Percentiles rank a stretch among this genome's conserved stretches.
Conservation (phyloP, 2,888 invertebrate species). For the Plagiodera versicolora region DNA sequence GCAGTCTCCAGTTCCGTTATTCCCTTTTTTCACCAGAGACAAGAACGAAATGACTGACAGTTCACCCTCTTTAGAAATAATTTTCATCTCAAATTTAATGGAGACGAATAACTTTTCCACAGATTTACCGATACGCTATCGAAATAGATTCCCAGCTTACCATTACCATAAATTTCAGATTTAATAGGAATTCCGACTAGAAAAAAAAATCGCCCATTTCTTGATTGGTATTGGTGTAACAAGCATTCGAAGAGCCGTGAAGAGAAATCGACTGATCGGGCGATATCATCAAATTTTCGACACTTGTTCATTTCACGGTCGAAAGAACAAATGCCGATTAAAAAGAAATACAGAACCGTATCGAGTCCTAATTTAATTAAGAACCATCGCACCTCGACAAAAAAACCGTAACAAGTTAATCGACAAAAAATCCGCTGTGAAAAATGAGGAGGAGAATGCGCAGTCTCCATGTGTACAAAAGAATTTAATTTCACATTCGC, state of each 20-base stretch:
- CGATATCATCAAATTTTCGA: neutral
- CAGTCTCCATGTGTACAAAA: slow-evolving; percentile 2
- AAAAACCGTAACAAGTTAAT: slow-evolving; percentile 16
- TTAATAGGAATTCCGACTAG: too few species aligned
- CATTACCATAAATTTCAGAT: too few species aligned
- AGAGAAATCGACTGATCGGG: neutral
- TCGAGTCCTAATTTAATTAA: slow-evolving; percentile 15
- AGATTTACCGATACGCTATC: too few species aligned
- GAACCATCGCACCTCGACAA: slow-evolving; percentile 13
- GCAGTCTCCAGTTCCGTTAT: too few species aligned
- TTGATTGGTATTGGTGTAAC: neutral
- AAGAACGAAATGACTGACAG: too few species aligned
- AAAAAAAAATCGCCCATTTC: too few species aligned
- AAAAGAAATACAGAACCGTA: slow-evolving; percentile 9
- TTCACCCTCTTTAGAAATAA: too few species aligned
- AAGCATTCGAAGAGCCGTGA: neutral
- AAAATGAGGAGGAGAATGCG: neutral
- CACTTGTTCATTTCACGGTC: slow-evolving; percentile 13
- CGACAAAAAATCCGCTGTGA: slow-evolving; percentile 9
- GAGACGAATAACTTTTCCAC: too few species aligned
- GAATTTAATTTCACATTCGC: slow-evolving; percentile 14
- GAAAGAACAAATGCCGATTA: neutral
- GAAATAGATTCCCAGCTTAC: too few species aligned
- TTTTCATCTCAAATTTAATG: too few species aligned
- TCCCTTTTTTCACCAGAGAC: too few species aligned